These are phyloP conservation scores for Tamandua tetradactyla DNA, from an alignment of 2,797 vertebrate genomes.

Conservation along the genomic window DNA sequence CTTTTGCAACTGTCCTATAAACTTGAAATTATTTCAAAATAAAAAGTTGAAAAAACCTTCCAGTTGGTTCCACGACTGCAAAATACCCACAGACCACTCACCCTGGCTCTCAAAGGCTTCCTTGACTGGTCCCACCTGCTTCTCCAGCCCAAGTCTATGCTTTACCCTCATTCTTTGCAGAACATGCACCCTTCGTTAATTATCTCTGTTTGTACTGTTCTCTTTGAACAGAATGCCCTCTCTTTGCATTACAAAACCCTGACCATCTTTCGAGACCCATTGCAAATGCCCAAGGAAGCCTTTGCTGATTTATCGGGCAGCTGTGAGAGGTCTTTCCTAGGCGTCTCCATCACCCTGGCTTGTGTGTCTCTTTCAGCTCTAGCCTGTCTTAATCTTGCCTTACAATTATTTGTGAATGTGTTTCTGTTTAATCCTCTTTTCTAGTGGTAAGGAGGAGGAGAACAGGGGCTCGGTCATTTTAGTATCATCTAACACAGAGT, in stretches of 20 bases:
- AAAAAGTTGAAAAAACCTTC: background rate
- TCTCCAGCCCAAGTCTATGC: background rate
- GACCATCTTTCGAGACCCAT: background rate
- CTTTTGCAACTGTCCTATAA: too few relatives aligned
- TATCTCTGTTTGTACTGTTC: background rate
- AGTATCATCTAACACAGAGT: background rate
- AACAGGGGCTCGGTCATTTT: background rate
- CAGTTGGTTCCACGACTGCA: background rate
- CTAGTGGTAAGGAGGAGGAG: background rate
- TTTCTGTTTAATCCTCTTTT: constrained; percentile 2
- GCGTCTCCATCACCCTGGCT: background rate
- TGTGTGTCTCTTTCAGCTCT: background rate
- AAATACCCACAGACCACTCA: background rate
- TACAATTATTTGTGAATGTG: background rate
- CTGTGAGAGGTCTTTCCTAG: background rate
- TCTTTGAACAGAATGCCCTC: background rate
- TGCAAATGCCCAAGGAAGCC: background rate
- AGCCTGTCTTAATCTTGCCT: constrained; percentile 19
- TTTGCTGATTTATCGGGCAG: background rate
- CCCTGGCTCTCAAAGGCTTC: background rate
- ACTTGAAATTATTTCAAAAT: too few relatives aligned
- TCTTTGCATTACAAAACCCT: background rate
- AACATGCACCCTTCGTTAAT: background rate
- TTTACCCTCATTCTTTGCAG: background rate
- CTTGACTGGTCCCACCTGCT: background rate